Conservation (phyloP, 2,888 invertebrate species). For the Lochmaea crataegi region DNA sequence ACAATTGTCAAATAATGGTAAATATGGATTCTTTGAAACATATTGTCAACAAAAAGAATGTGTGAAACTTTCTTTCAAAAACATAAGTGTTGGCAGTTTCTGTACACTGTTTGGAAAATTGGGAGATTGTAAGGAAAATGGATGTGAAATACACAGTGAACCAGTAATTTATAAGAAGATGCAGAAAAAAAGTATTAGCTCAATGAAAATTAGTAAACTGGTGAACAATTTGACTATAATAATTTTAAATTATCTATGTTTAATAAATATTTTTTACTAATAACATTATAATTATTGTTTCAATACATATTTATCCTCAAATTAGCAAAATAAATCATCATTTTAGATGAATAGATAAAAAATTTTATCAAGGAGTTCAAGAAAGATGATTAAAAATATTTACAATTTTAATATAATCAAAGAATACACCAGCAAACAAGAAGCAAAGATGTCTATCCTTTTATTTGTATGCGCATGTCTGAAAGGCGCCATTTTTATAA, state of each 20-base stretch:
- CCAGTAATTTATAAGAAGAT: neutral
- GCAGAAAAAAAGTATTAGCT: neutral
- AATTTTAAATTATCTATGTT: neutral
- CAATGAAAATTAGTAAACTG: neutral
- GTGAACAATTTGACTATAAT: neutral
- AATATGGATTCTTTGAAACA: conserved; percentile 35
- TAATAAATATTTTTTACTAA: neutral
- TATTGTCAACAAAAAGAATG: conserved; percentile 41
- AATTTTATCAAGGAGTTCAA: too few relatives aligned
- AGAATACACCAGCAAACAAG: too few relatives aligned
- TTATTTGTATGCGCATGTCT: too few relatives aligned
- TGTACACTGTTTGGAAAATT: conserved; percentile 49
- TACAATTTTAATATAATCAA: too few relatives aligned
- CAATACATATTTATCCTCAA: too few relatives aligned
- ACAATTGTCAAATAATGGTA: too few relatives aligned
- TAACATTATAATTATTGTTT: neutral
- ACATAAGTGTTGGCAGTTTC: conserved; percentile 38
- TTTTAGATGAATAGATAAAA: too few relatives aligned
- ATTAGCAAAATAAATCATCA: too few relatives aligned
- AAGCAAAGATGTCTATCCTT: too few relatives aligned
- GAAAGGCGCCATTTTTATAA: too few relatives aligned
- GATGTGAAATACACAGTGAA: conserved; percentile 23
- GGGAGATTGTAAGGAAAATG: conserved; percentile 43
- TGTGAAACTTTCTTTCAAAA: conserved; percentile 45
- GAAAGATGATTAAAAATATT: too few relatives aligned